phyloP scores from a whole-genome alignment of 2,888 invertebrate genomes.

The Ochropleura leucogaster region DNA sequence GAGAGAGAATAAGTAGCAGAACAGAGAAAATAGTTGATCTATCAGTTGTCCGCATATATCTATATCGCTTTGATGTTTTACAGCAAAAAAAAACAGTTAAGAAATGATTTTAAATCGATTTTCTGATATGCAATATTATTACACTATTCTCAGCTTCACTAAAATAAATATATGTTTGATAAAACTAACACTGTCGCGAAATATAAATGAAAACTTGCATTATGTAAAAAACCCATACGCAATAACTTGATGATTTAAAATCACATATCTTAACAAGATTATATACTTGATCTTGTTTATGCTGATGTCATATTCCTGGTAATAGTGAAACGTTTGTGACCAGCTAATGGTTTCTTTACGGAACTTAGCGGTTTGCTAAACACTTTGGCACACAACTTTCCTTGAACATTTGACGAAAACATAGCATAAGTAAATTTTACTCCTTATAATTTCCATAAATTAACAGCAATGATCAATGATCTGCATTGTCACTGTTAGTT shows the following conservation, averaged over 20 bases:
- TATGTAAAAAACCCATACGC: conserved; percentile 22
- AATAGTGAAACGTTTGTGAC: conserved; percentile 23
- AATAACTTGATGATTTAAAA: conserved; percentile 1
- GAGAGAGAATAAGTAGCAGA: not conserved
- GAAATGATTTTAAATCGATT: not conserved
- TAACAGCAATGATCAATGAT: not conserved
- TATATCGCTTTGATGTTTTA: not conserved
- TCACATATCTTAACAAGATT: not conserved
- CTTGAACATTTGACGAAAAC: not conserved
- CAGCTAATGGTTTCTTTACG: conserved; percentile 19
- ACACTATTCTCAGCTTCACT: not conserved
- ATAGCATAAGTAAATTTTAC: not conserved
- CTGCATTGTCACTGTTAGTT: not conserved
- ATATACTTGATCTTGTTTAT: not conserved
- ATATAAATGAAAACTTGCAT: not conserved
- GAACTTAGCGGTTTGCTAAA: conserved; percentile 31
- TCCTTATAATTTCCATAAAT: not conserved
- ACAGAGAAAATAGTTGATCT: not conserved
- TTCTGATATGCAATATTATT: not conserved
- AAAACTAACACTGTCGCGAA: not conserved
- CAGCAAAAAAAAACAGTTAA: not conserved
- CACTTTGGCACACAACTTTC: conserved; percentile 16
- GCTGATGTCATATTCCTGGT: conserved; percentile 18
- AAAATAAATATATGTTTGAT: no score
- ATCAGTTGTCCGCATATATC: not conserved